phyloP scores from a whole-genome alignment of 2,113 vertebrate genomes.

The Pluvianellus socialis region DNA sequence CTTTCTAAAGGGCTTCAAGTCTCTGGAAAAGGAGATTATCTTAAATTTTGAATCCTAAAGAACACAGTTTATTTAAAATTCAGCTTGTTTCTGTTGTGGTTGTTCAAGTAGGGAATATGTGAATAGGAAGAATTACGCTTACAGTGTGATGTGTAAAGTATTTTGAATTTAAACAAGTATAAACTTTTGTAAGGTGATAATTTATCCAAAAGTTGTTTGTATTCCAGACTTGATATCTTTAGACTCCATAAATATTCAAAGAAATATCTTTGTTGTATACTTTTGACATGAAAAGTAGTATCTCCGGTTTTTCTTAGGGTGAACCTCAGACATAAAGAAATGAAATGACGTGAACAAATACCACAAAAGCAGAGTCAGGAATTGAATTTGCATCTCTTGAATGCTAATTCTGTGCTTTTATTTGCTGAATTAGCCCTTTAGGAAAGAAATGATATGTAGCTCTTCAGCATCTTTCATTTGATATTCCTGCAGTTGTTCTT shows the following conservation, averaged over 20 bases:
- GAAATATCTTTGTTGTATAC: neutral
- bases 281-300: neutral
- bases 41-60: neutral
- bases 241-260: neutral
- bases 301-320: neutral
- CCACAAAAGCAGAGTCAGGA: neutral
- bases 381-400: neutral
- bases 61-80: neutral
- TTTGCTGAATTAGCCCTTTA: neutral
- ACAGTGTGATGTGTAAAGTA: neutral
- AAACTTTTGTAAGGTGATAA: neutral
- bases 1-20: neutral
- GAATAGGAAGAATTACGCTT: neutral
- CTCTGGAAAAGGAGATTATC: neutral
- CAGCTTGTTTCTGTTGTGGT: neutral
- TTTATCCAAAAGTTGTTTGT: neutral
- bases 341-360: neutral
- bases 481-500: neutral
- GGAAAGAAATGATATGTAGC: neutral
- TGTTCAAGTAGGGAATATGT: neutral
- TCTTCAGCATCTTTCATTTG: neutral
- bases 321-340: neutral
- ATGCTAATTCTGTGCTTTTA: neutral
- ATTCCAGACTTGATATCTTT: neutral
- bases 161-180: neutral